phyloP scores from a whole-genome alignment of 1,140 invertebrate genomes.

The Drosophila miranda region DNA sequence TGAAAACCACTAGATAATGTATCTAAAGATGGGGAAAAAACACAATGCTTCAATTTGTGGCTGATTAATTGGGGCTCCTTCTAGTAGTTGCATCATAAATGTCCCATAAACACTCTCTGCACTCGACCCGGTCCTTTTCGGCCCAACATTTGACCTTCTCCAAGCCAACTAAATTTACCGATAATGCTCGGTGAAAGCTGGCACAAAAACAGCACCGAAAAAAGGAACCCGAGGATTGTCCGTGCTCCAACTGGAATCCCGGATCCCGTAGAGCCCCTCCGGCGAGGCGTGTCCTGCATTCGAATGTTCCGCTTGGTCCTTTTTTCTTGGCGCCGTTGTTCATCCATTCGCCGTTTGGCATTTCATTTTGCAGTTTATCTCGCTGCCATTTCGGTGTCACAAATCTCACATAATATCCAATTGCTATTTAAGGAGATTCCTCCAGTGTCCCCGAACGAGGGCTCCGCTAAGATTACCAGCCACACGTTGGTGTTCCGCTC shows the following conservation, averaged over 20 bases:
- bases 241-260: constrained; percentile 1
- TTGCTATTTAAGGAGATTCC: constrained; percentile 48
- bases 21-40: too few relatives aligned
- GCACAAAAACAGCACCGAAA: too few relatives aligned
- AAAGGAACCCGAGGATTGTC: not conserved
- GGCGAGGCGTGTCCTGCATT: constrained; percentile 37
- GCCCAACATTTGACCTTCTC: too few relatives aligned
- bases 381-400: constrained; percentile 43
- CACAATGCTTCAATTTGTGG: too few relatives aligned
- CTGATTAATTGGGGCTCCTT: too few relatives aligned
- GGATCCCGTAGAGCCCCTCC: constrained; percentile 17
- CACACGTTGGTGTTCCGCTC: constrained; percentile 5
- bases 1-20: too few relatives aligned
- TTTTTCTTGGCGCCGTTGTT: constrained; percentile 6
- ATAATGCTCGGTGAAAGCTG: too few relatives aligned
- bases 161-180: too few relatives aligned
- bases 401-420: constrained; percentile 54
- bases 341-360: constrained; percentile 48
- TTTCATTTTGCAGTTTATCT: constrained; percentile 52
- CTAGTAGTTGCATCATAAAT: too few relatives aligned
- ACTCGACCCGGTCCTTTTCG: too few relatives aligned
- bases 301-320: constrained; percentile 11
- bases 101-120: too few relatives aligned
- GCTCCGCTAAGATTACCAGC: constrained; percentile 42
- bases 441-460: not conserved